Base-by-base conservation (phyloP, 2,888 invertebrate genomes). In the Trissoscelio sp. region DNA sequence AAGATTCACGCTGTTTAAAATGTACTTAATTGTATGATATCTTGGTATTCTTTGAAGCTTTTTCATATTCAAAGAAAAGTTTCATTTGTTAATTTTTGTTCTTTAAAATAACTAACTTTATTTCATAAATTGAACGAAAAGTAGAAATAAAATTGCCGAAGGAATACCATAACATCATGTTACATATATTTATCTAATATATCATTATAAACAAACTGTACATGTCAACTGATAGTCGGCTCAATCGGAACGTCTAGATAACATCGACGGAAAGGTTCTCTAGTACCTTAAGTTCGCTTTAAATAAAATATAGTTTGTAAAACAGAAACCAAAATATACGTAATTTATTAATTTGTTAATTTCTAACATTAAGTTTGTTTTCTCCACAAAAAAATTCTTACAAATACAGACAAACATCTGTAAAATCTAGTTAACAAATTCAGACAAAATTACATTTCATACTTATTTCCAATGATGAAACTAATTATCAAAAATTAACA, bases 141-240 rank as follows among this genome's bases (percentile, higher is more conserved):
- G 20, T 37, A 1, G 18, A 28, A 44, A 46, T 9, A 51, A 73
- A 37, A 11, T 60, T 39, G 46, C 39, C 14, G 11, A 70, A 73
- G 4, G 53, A 74, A 74, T 44, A 74, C 46, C 57, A 67, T 20
- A 22, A 39, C 31, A 55, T 48, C 55, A 34, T 66, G 20, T 66
- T 57, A 44, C 20, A 67, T 16, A 69, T 24, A 53, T 11, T 34
- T 69, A 69, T 48, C 53, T 62, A 57, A 34, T 44, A 39, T 55
- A 64, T 55, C 28, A 48, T 70, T 57, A 78, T 70, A 70, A 78
- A 78, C 70, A 72, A 79, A 70, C 66, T 64, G 72, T 79, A 72
- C 79, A 79, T 58, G 39, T 72, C 48, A 79, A 58, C 70, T 64
- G 79, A 72, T 79, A 70, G 24, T 70, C 46, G 39, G 46, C 48